phyloP scores from a whole-genome alignment of 2,888 invertebrate genomes.

The Pyrocoelia pectoralis region DNA sequence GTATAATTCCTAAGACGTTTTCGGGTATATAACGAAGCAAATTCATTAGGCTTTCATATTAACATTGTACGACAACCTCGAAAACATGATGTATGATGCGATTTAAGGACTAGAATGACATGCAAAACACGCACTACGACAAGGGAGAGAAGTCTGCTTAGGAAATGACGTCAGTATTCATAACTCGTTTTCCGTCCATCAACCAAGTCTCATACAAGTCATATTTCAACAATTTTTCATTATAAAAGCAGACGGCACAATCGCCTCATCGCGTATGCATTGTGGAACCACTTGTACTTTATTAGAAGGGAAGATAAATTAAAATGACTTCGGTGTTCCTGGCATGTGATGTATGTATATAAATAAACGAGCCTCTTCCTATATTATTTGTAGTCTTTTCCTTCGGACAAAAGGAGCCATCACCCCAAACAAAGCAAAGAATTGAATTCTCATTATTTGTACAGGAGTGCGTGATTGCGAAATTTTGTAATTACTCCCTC shows the following conservation, averaged over 20 bases:
- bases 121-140: slow-evolving; percentile 41
- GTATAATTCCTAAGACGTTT: slow-evolving; percentile 26
- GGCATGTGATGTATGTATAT: slow-evolving; percentile 39
- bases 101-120: slow-evolving; percentile 35
- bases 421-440: slow-evolving; percentile 42
- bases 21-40: slow-evolving; percentile 12
- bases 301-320: slow-evolving; percentile 52
- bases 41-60: slow-evolving; percentile 28
- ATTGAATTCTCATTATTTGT: slow-evolving; percentile 45
- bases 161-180: slow-evolving; percentile 42
- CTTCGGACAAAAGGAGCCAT: slow-evolving; percentile 32
- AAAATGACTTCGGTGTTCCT: slow-evolving; percentile 46
- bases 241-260: slow-evolving; percentile 39
- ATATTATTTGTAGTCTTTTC: not conserved
- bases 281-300: slow-evolving; percentile 50
- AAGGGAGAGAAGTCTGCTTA: slow-evolving; percentile 31
- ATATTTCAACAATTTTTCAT: slow-evolving; percentile 48
- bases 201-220: slow-evolving; percentile 42
- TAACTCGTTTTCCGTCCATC: slow-evolving; percentile 46
- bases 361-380: slow-evolving; percentile 40
- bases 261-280: slow-evolving; percentile 52
- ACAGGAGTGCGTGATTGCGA: slow-evolving; percentile 36
- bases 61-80: slow-evolving; percentile 28
- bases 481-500: slow-evolving; percentile 40
- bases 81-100: slow-evolving; percentile 34